Percentiles rank a stretch among this genome's conserved stretches.
Conservation (phyloP, 2,888 invertebrate genomes). For the Scelioninae gen. 1 region DNA sequence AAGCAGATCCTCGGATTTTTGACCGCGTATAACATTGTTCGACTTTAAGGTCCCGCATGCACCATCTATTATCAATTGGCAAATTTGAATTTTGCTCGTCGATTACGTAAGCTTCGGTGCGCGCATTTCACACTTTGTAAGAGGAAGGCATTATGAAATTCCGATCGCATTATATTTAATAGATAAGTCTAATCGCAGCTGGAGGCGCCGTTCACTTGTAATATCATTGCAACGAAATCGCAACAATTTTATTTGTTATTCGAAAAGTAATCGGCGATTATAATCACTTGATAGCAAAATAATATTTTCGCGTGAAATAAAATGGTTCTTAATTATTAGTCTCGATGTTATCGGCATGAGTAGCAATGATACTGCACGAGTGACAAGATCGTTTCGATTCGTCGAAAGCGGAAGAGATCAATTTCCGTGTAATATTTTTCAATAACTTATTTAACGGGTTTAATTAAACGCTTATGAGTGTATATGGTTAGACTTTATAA, state of each 20-base stretch:
- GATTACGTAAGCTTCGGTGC: slow-evolving; percentile 38
- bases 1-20: slow-evolving; percentile 39
- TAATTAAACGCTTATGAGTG: background rate
- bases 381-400: background rate
- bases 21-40: slow-evolving; percentile 15
- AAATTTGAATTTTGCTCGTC: slow-evolving; percentile 1
- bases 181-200: slow-evolving; percentile 42
- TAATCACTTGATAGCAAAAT: slow-evolving; percentile 27
- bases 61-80: background rate
- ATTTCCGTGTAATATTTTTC: slow-evolving; percentile 39
- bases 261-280: slow-evolving; percentile 37
- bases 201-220: slow-evolving; percentile 42
- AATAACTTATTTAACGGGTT: slow-evolving; percentile 7
- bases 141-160: slow-evolving; percentile 49
- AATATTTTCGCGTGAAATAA: slow-evolving; percentile 24
- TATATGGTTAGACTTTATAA: background rate
- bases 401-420: slow-evolving; percentile 26
- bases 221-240: slow-evolving; percentile 16
- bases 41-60: slow-evolving; percentile 10
- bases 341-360: slow-evolving; percentile 29
- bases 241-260: slow-evolving; percentile 28
- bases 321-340: slow-evolving; percentile 44
- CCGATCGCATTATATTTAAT: slow-evolving; percentile 43
- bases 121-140: slow-evolving; percentile 31
- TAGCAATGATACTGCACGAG: background rate